These are phyloP conservation scores for Aspiorhynchus laticeps DNA, from an alignment of 2,113 vertebrate species.

Conservation along the genomic window DNA sequence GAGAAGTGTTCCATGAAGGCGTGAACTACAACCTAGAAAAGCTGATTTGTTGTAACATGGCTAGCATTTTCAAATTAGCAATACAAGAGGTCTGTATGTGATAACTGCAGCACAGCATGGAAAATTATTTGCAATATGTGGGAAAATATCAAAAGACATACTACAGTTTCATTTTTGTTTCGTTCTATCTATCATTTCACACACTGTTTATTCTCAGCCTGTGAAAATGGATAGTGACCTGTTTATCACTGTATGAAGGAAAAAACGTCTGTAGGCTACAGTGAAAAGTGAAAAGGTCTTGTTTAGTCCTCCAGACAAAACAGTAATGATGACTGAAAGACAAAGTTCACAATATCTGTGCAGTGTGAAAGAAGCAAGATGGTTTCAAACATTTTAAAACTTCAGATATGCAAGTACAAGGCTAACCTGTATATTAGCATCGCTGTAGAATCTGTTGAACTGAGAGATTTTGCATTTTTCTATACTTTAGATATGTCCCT, in stretches of 20 bases:
- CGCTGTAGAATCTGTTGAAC: background rate
- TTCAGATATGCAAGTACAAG: background rate
- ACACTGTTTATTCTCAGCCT: constrained; percentile 1
- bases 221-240: background rate
- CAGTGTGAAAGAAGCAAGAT: background rate
- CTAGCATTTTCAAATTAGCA: background rate
- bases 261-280: background rate
- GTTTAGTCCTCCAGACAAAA: background rate
- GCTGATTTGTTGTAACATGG: background rate
- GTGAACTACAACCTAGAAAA: background rate
- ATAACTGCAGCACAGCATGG: constrained; percentile 2
- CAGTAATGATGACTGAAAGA: background rate
- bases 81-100: background rate
- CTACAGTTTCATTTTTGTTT: background rate
- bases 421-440: background rate
- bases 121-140: background rate
- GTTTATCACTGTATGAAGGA: background rate
- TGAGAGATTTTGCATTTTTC: background rate
- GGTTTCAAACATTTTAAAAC: background rate
- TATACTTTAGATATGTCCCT: background rate
- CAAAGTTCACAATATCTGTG: background rate
- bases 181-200: background rate
- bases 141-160: constrained; percentile 9
- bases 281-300: constrained; percentile 8
- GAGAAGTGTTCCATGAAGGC: background rate